Evolutionary conservation across 2,888 invertebrate genomes (phyloP), one percentile per base, ranked within the genome.

Genomic region (Argynnis bischoffii): DNA sequence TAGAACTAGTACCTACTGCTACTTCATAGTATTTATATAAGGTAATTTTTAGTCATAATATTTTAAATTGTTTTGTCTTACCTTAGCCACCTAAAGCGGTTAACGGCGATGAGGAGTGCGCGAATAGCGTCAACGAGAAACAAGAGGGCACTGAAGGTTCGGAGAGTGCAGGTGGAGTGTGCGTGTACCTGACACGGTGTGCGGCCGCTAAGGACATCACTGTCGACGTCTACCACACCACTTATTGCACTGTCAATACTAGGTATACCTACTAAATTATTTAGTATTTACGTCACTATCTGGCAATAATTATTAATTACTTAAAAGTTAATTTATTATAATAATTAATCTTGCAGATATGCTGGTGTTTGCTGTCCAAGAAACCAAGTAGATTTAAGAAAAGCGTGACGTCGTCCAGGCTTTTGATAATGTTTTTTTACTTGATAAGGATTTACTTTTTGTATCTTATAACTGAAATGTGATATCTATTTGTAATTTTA

Each of bases 331-430:
- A 16, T 51, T 16, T 26, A 55, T n/a, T 46, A 2, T 59, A 48
- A 18, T 35, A 53, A 41, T 61, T n/a, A 51, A 70, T 64, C 57
- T 85, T 85, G 55, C 85, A 92, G 92, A 61, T 92, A 83, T 61
- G 93, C 93, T 13, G 93, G 93, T 47, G 86, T 93, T 15, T 93
- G 93, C 81, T 92, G 92, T 78, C 83, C 84, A 55, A 77, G 56
- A 15, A 64, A 35, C 21, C 65, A 70, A 67, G 70, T 75, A 8
- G 71, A 73, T 18, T 46, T 35, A 26, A 55, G 11, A 46, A 60
- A 67, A 66, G 57, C 57, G 53, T 56, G 50, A 63, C 54, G 31
- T 6, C 15, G n/a, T 15, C 63, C 18, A 50, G 51, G 31, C 31
- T 11, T 41, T 61, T 16, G 2, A 55, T 47, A 50, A 15, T 47